These are phyloP conservation scores for Chaitophorus viminalis DNA, from an alignment of 2,888 invertebrate genomes.

Conservation along the genomic window DNA sequence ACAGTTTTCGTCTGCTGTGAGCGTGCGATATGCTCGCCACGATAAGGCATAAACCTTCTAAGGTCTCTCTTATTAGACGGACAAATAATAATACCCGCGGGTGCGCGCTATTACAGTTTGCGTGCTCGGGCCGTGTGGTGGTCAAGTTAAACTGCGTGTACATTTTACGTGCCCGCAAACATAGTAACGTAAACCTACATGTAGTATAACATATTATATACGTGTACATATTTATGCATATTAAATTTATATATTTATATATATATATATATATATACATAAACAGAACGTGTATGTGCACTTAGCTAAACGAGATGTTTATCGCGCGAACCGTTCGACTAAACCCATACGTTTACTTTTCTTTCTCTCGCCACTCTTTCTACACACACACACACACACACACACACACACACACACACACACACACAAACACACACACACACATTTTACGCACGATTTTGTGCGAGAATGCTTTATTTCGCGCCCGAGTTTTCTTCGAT, in stretches of 20 bases:
- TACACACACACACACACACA: no score
- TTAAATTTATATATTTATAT: not conserved
- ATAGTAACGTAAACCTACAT: no score
- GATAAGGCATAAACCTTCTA: not conserved
- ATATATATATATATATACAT: not conserved
- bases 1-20: no score
- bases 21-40: no score
- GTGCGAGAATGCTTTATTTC: slow-evolving; percentile 1
- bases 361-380: not conserved
- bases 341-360: slow-evolving; percentile 16
- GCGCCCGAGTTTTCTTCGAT: no score
- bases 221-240: not conserved
- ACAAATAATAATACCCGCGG: not conserved
- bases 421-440: no score
- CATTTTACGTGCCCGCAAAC: not conserved
- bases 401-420: no score
- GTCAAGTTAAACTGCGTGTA: not conserved
- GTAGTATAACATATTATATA: no score
- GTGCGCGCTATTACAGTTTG: not conserved
- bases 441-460: not conserved
- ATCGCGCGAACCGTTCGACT: not conserved
- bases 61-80: not conserved
- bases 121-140: no score
- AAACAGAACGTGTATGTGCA: not conserved
- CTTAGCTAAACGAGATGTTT: slow-evolving; percentile 37